phyloP scores from a whole-genome alignment of 2,797 vertebrate species.

The Naso thynnoides region DNA sequence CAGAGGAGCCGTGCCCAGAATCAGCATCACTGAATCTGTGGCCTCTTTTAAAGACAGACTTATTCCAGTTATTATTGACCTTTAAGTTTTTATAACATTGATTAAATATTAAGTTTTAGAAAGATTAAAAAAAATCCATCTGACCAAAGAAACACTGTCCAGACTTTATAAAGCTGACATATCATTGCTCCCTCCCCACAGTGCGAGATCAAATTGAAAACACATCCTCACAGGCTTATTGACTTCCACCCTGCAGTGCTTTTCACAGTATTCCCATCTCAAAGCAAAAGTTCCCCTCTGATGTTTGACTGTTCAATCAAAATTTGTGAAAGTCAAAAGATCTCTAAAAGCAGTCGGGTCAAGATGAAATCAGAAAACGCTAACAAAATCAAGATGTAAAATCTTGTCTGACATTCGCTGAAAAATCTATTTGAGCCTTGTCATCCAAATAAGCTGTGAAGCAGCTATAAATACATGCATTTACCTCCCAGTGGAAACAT shows the following conservation, averaged over 20 bases:
- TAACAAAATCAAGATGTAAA: constrained; percentile 15
- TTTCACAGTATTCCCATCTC: constrained; percentile 49
- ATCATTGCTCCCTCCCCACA: constrained; percentile 18
- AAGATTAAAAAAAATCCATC: not conserved
- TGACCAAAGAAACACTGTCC: not conserved
- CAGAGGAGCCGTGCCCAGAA: not conserved
- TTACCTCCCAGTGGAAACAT: not conserved
- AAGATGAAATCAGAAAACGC: constrained; percentile 15
- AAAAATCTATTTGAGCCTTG: constrained; percentile 5
- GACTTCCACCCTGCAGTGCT: constrained; percentile 59
- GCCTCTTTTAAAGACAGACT: constrained; percentile 1
- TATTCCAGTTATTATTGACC: constrained; percentile 8
- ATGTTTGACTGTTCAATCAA: constrained; percentile 51
- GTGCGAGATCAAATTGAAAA: constrained; percentile 59
- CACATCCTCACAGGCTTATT: constrained; percentile 60
- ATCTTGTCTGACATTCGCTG: not conserved
- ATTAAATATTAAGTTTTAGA: constrained; percentile 9
- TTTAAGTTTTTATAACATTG: constrained; percentile 10
- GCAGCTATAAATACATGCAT: not conserved
- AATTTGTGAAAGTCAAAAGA: constrained; percentile 45
- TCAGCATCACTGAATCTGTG: not conserved
- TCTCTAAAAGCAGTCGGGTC: constrained; percentile 20
- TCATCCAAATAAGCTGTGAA: not conserved
- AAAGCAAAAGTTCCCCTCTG: constrained; percentile 61
- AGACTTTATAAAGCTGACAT: constrained; percentile 37